phyloP scores from a whole-genome alignment of 2,113 vertebrate genomes.

The Odobenus rosmarus region DNA sequence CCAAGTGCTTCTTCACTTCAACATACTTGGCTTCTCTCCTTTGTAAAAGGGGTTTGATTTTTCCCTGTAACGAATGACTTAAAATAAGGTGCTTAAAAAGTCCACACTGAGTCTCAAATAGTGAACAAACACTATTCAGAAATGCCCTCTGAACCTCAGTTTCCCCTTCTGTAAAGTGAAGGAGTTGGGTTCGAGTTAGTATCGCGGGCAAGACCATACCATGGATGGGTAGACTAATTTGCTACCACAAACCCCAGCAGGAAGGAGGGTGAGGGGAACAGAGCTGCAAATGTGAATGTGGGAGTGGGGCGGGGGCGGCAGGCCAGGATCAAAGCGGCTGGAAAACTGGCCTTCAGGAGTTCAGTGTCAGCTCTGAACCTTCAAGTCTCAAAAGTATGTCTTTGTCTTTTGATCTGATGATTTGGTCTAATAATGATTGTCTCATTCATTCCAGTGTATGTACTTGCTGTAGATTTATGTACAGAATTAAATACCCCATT shows the following conservation, averaged over 20 bases:
- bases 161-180: constrained; percentile 49
- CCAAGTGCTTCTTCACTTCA: fast-evolving
- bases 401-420: constrained; percentile 25
- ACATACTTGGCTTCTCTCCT: neutral
- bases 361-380: neutral
- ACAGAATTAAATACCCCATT: constrained; percentile 77
- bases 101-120: neutral
- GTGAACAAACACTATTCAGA: neutral
- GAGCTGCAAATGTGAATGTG: neutral
- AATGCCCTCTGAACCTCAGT: constrained; percentile 41
- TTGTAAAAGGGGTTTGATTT: neutral
- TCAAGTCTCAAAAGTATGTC: neutral
- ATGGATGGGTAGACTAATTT: neutral
- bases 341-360: neutral
- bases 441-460: constrained; percentile 75
- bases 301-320: neutral
- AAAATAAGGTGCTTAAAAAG: constrained; percentile 17
- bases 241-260: neutral
- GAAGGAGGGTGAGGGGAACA: neutral
- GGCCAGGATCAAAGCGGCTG: neutral
- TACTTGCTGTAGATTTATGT: constrained; percentile 61
- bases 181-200: neutral
- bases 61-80: neutral
- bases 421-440: constrained; percentile 10
- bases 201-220: neutral